Evolutionary conservation across 2,888 invertebrate genomes (phyloP).

Genomic region (Malthinus seriepunctatus): DNA sequence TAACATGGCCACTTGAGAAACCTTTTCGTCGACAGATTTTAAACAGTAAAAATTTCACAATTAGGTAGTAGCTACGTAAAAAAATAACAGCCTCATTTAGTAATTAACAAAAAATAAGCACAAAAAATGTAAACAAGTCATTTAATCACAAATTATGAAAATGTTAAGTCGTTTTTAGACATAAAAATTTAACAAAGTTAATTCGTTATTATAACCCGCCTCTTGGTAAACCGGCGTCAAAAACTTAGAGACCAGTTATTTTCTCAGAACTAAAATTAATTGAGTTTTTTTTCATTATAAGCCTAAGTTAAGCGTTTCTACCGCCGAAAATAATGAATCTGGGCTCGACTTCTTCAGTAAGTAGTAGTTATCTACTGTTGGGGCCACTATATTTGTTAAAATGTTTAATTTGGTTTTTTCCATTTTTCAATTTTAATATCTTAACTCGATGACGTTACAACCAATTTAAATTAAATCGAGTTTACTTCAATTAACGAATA

Average conservation of each 20-base stretch:
- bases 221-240: slow-evolving; percentile 27
- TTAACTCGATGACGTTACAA: slow-evolving; percentile 3
- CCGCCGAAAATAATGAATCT: slow-evolving; percentile 45
- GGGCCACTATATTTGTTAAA: slow-evolving; percentile 39
- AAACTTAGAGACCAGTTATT: slow-evolving; percentile 36
- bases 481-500: neutral
- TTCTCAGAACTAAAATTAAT: slow-evolving; percentile 38
- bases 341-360: slow-evolving; percentile 48
- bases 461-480: slow-evolving; percentile 3
- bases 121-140: too few relatives aligned
- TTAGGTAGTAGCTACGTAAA: too few relatives aligned
- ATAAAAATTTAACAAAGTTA: slow-evolving; percentile 11
- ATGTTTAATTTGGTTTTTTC: slow-evolving; percentile 36
- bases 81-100: neutral
- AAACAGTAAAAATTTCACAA: neutral
- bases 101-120: too few relatives aligned
- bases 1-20: neutral
- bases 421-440: slow-evolving; percentile 16
- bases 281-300: slow-evolving; percentile 31
- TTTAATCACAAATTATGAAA: neutral
- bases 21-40: neutral
- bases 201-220: slow-evolving; percentile 22
- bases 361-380: slow-evolving; percentile 49
- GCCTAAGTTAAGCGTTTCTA: slow-evolving; percentile 38
- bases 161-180: neutral